Percentiles rank a stretch among this genome's conserved stretches.
These are phyloP conservation scores for Falco rusticolus DNA, from an alignment of 2,797 vertebrate genomes.

Conservation along the genomic window DNA sequence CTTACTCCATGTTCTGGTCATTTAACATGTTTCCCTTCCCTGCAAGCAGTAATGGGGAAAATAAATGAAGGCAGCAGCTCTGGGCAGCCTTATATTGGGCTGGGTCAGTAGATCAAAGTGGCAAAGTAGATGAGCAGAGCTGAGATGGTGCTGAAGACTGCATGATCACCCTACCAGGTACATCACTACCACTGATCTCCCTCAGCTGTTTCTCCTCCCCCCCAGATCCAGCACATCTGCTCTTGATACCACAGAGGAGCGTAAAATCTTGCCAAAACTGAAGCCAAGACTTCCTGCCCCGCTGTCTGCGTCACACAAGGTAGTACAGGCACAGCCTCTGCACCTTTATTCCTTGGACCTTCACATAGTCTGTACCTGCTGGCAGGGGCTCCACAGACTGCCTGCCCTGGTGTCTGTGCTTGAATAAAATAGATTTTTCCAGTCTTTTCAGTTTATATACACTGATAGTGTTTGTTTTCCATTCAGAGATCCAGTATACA, in stretches of 20 bases:
- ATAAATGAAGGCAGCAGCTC: background rate
- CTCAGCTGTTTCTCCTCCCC: background rate
- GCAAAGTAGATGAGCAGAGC: background rate
- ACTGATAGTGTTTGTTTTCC: constrained; percentile 17
- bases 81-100: background rate
- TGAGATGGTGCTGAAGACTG: background rate
- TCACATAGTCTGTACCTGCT: background rate
- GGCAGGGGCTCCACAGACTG: background rate
- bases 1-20: background rate
- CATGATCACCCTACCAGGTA: background rate
- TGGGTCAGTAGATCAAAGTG: background rate
- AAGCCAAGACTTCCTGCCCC: background rate
- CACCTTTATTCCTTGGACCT: background rate
- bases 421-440: background rate
- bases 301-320: constrained; percentile 13
- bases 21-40: background rate
- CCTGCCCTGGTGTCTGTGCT: background rate
- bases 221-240: constrained; percentile 8
- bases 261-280: background rate
- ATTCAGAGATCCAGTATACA: constrained; percentile 41
- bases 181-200: background rate
- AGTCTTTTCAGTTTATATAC: background rate
- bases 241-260: background rate
- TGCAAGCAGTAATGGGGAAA: background rate
- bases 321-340: background rate